These are phyloP conservation scores for Hypotaenidia philippensis DNA, from an alignment of 2,797 vertebrate species.

Conservation along the genomic window DNA sequence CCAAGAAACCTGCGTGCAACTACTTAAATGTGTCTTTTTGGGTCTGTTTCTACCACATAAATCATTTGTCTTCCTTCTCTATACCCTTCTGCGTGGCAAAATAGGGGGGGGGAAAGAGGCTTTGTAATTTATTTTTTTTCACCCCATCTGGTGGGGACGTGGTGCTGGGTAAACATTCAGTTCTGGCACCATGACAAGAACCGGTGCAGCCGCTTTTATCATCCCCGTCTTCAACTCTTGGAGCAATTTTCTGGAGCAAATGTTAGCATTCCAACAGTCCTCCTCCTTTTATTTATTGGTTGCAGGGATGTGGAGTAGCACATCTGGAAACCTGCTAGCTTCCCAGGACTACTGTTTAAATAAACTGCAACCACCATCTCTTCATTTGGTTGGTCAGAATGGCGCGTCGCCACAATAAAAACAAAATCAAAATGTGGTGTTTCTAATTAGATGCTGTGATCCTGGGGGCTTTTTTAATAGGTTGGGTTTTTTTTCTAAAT, in stretches of 20 bases:
- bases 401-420: not conserved
- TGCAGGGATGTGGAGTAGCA: conserved; percentile 52
- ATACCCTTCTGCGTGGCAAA: conserved; percentile 36
- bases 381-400: not conserved
- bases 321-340: conserved; percentile 71
- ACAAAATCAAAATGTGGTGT: not conserved
- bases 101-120: conserved; percentile 21
- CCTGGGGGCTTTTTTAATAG: accelerated
- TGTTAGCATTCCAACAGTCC: conserved; percentile 67
- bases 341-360: conserved; percentile 65
- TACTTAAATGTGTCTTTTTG: conserved; percentile 42
- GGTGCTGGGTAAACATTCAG: conserved; percentile 53
- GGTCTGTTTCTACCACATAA: conserved; percentile 45
- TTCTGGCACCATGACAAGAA: conserved; percentile 64
- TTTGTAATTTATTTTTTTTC: not conserved
- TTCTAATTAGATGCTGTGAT: conserved; percentile 28
- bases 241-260: conserved; percentile 71
- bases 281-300: conserved; percentile 75
- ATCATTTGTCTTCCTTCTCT: conserved; percentile 40
- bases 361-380: conserved; percentile 8
- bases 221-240: conserved; percentile 60
- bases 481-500: not conserved
- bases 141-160: conserved; percentile 41
- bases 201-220: conserved; percentile 66
- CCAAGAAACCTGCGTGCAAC: conserved; percentile 34